Base-by-base conservation (phyloP, 1,140 invertebrate genomes). In the Antheraea mylitta region DNA sequence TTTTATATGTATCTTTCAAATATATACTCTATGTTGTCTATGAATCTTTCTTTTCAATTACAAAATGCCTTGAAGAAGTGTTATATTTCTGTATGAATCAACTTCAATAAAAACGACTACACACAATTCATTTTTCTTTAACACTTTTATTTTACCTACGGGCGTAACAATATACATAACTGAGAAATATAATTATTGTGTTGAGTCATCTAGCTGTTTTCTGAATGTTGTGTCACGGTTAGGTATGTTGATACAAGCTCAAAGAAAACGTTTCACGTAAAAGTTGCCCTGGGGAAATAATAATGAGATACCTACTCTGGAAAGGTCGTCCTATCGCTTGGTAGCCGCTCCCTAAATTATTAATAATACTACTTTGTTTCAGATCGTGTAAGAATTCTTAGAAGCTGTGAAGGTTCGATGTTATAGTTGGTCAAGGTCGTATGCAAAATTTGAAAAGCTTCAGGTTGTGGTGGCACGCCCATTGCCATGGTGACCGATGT, bases 401-500 rank as follows among this genome's bases (percentile, higher is more conserved):
- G 45, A 53, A 53, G 64, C 18, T 45, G 38, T 45, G 42, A 65
- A 65, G 64, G 38, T 18, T 45, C 19, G 18, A 11, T 53, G n/a
- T 66, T 66, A 66, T 42, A 62, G 53, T 53, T 53, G 59, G 59
- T 67, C 75, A 74, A 82, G 80, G 80, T 76, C 74, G 65, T 71
- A 73, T 77, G 79, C 70, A 76, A 80, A 81, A 72, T 78, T 79
- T 80, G 75, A 85, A 85, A 77, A 82, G 59, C 45, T 53, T 53
- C 45, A 13, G 45, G 45, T n/a, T 53, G 16, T 53, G 45, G 45
- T 19, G 48, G 18, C 22, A 22, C 58, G 22, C 48, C 53, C 53
- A 81, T 88, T 73, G 65, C 73, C 76, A 84, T 79, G 73, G 76
- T 64, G 45, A 88, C 81, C 63, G 22, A 64, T 78, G 76, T 80